Percentiles rank a stretch among this genome's conserved stretches.
Evolutionary conservation across 2,888 invertebrate genomes (phyloP).

Genomic region (Eristalinus aeneus): DNA sequence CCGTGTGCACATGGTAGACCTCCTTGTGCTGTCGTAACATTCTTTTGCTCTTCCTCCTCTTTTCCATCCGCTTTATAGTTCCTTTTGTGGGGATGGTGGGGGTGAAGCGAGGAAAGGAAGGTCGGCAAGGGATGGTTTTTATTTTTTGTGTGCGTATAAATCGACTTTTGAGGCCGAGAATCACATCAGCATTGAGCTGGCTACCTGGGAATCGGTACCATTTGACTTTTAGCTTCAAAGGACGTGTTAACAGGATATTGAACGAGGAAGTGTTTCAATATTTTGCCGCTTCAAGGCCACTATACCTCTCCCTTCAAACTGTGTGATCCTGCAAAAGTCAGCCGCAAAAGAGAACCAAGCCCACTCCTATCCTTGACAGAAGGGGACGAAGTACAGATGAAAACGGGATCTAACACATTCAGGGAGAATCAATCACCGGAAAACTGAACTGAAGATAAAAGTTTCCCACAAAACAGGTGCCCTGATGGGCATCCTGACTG

Average conservation of each 20-base stretch:
- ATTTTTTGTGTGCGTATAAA: neutral
- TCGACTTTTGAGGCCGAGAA: constrained; percentile 18
- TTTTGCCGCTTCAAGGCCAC: constrained; percentile 16
- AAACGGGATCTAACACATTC: constrained; percentile 6
- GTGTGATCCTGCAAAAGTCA: neutral
- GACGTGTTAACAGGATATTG: constrained; percentile 11
- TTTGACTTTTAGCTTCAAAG: constrained; percentile 44
- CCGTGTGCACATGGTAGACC: neutral
- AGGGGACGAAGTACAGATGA: neutral
- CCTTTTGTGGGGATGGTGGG: neutral
- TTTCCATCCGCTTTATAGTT: neutral
- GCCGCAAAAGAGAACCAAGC: neutral
- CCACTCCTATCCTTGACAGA: neutral
- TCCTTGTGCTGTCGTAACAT: constrained; percentile 7
- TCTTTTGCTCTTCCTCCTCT: neutral
- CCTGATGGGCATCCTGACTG: constrained; percentile 4
- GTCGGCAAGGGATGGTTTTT: neutral
- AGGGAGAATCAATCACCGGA: constrained; percentile 55
- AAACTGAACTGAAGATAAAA: constrained; percentile 21
- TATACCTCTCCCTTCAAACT: neutral
- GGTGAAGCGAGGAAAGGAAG: too few species aligned
- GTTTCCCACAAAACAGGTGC: constrained; percentile 45
- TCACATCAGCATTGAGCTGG: constrained; percentile 2
- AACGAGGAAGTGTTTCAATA: constrained; percentile 2
- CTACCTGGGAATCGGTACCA: constrained; percentile 21